Base-by-base conservation (phyloP, 2,797 vertebrate genomes). In the Catamblyrhynchus diadema region DNA sequence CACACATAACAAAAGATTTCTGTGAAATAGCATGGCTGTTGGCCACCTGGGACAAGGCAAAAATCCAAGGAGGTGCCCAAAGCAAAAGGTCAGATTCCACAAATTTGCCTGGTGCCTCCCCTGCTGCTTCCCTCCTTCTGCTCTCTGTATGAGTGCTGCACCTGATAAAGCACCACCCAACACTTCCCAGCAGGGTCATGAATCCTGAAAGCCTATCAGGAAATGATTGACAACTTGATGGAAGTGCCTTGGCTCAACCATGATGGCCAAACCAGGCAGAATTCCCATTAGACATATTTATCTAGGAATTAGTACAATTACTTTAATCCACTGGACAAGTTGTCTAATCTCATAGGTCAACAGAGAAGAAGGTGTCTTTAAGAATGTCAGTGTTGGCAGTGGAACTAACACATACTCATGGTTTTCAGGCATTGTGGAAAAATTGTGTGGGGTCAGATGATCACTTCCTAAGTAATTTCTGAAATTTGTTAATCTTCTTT, bases 341-440 rank as follows among this genome's bases (percentile, higher is more conserved):
- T 97, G 95, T 97, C 95, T 97, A 74, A 97, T 96, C 95, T 97
- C 64, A 62, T 70, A 94, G 90, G 89, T 95, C 95, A 94, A 45
- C 79, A 90, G 59, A 95, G 94, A 96, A 90, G 70, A 82, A 95
- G 71, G 60, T 89, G 73, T 90, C 86, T n/a, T 14, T 88, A 78
- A 90, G 84, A 95, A 61, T 84, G 88, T 93, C 69, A 57, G 77
- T 25, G 19, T 33, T 96, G 84, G 91, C 91, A 87, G 37, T 27
- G 19, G 74, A 93, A 64, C 93, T 95, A 96, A 82, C 33, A 48
- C 24, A 93, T 45, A 32, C 37, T 9, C 13, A 24, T 96, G 61
- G 86, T 95, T 96, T 96, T 78, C 74, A 81, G 0, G 96, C 85
- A 82, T 85, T 96, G 84, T 66, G 47, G 23, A 85, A 95, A 95